Percentiles rank a stretch among this genome's conserved stretches.
phyloP scores from a whole-genome alignment of 2,888 invertebrate genomes.

The Pandemis heparana region DNA sequence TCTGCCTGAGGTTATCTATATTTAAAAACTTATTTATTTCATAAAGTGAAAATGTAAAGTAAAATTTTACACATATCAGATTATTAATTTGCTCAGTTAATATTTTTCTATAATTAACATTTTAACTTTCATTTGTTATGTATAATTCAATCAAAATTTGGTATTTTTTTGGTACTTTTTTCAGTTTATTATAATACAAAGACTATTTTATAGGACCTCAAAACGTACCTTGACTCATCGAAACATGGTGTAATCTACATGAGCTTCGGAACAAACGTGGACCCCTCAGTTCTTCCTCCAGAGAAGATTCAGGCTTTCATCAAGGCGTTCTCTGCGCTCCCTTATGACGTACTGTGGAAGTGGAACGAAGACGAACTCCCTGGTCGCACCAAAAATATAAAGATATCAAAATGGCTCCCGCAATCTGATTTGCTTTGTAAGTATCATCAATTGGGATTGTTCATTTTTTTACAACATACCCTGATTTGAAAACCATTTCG shows the following conservation, averaged over 20 bases:
- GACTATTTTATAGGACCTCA: slow-evolving; percentile 61
- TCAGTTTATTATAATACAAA: too few species aligned
- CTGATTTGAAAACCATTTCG: too few species aligned
- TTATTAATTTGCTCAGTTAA: too few species aligned
- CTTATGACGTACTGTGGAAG: slow-evolving; percentile 67
- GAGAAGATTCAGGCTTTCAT: slow-evolving; percentile 57
- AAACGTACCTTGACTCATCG: slow-evolving; percentile 59
- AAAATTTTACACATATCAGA: background rate
- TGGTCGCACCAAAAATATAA: slow-evolving; percentile 58
- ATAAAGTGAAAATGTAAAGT: background rate
- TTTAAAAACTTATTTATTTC: background rate
- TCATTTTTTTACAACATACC: too few species aligned
- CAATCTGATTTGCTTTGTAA: slow-evolving; percentile 63
- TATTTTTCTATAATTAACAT: too few species aligned
- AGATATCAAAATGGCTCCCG: slow-evolving; percentile 66
- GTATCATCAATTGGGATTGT: too few species aligned
- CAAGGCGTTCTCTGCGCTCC: slow-evolving; percentile 58
- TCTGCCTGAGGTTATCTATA: slow-evolving; percentile 63
- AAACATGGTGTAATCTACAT: slow-evolving; percentile 63
- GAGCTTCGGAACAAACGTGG: slow-evolving; percentile 67
- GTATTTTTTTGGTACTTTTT: too few species aligned
- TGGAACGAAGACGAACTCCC: slow-evolving; percentile 62
- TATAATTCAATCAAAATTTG: too few species aligned
- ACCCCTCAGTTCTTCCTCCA: slow-evolving; percentile 54
- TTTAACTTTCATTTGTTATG: too few species aligned